Evolutionary conservation across 1,140 invertebrate genomes (phyloP).

Genomic region (Cheumatopsyche charites): DNA sequence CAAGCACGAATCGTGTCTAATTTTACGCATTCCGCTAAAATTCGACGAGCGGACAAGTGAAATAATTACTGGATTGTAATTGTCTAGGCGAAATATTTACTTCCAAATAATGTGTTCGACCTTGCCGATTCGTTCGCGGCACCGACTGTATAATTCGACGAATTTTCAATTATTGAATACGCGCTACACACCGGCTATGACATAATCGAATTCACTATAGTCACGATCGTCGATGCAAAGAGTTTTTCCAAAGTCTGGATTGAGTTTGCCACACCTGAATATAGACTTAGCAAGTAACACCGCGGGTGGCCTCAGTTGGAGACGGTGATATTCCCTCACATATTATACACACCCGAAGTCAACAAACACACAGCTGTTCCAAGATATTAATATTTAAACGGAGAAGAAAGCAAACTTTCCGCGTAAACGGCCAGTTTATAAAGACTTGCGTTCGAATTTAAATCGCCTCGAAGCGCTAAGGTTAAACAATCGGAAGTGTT

Average conservation of each 20-base stretch:
- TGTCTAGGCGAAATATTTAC: too few species aligned
- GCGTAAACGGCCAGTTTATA: not conserved
- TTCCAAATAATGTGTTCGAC: not conserved
- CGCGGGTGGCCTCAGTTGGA: constrained; percentile 30
- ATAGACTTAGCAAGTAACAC: constrained; percentile 19
- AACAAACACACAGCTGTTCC: constrained; percentile 34
- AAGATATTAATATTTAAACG: constrained; percentile 28
- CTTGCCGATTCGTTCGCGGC: not conserved
- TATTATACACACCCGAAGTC: constrained; percentile 21
- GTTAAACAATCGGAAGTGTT: not conserved
- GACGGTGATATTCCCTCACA: constrained; percentile 31
- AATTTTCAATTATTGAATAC: constrained; percentile 5
- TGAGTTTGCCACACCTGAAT: not conserved
- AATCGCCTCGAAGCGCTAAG: not conserved
- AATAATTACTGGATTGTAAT: too few species aligned
- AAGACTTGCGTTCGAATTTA: not conserved
- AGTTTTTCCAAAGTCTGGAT: too few species aligned
- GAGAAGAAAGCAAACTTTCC: constrained; percentile 2
- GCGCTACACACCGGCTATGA: not conserved
- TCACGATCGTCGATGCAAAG: constrained; percentile 7
- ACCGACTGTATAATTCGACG: constrained; percentile 9
- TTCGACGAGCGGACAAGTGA: too few species aligned
- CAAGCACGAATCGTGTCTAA: not conserved
- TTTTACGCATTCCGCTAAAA: not conserved
- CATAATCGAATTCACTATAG: constrained; percentile 6